A percentile compares a stretch with the other conserved stretches of the same genome.
Evolutionary conservation across 2,888 invertebrate genomes (phyloP).

Genomic region (Neria commutata): DNA sequence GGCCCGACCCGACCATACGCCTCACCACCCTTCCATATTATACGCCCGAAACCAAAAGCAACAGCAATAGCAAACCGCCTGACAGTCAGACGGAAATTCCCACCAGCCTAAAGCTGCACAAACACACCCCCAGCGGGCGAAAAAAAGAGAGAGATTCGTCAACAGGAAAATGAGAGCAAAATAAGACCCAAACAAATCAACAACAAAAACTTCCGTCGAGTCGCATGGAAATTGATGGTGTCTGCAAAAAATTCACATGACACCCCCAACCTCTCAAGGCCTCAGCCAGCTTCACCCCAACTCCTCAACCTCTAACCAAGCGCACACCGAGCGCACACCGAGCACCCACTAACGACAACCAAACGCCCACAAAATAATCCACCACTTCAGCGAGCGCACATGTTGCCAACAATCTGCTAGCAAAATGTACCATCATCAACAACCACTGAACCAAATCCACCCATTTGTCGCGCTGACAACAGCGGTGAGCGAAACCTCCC

Average conservation of each 20-base stretch:
- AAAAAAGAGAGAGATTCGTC: not conserved
- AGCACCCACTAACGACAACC: not conserved
- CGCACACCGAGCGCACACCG: too few relatives aligned
- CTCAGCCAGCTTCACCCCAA: not conserved
- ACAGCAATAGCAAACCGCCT: not conserved
- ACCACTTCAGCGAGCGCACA: too few relatives aligned
- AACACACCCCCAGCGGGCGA: not conserved
- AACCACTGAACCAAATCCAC: not conserved
- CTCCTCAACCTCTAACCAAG: not conserved
- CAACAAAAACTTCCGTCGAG: not conserved
- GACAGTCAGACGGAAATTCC: not conserved
- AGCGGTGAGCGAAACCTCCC: not conserved
- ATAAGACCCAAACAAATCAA: constrained; percentile 1
- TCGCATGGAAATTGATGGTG: constrained; percentile 32
- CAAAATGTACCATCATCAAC: not conserved
- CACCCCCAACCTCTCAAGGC: not conserved
- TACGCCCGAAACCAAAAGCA: not conserved
- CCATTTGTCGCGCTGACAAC: not conserved
- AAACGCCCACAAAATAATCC: too few relatives aligned
- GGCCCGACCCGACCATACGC: not conserved
- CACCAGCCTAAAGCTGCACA: not conserved
- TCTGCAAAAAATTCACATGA: constrained; percentile 27
- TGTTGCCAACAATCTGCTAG: not conserved
- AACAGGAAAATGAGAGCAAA: not conserved
- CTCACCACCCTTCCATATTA: not conserved